phyloP scores from a whole-genome alignment of 2,113 vertebrate species.

The Rattus rattus region DNA sequence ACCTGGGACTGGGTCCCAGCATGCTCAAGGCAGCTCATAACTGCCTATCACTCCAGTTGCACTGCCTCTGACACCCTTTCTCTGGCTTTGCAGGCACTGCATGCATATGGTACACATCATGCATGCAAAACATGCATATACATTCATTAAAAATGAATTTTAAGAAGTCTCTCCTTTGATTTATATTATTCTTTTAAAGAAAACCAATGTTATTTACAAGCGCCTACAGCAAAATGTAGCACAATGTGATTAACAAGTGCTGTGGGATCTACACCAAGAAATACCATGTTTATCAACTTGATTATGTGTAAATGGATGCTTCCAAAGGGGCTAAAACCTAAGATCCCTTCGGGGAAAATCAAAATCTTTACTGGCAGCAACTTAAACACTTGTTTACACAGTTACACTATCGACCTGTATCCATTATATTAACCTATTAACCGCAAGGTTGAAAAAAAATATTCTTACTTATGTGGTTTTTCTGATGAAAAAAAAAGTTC shows the following conservation, averaged over 20 bases:
- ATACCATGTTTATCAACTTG: neutral
- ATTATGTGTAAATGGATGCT: conserved; percentile 52
- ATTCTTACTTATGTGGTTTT: conserved; percentile 6
- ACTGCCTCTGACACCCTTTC: neutral
- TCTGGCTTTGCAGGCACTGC: neutral
- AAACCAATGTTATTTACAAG: conserved; percentile 55
- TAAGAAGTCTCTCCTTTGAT: conserved; percentile 2
- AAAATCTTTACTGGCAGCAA: neutral
- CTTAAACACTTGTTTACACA: conserved; percentile 34
- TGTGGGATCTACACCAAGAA: conserved; percentile 10
- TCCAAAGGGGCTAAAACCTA: neutral
- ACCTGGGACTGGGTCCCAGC: neutral
- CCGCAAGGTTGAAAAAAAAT: neutral
- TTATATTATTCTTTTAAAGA: conserved; percentile 42
- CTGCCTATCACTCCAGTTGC: neutral
- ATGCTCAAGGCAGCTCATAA: neutral
- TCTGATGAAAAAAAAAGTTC: neutral
- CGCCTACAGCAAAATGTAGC: conserved; percentile 21
- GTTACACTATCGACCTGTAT: neutral
- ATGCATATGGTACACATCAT: neutral
- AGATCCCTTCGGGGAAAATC: neutral
- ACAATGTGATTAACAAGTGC: neutral
- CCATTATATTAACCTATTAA: neutral
- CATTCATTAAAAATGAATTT: neutral
- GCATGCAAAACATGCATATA: neutral